Conservation (phyloP, 1,140 invertebrate genomes). For the Patella vulgata region DNA sequence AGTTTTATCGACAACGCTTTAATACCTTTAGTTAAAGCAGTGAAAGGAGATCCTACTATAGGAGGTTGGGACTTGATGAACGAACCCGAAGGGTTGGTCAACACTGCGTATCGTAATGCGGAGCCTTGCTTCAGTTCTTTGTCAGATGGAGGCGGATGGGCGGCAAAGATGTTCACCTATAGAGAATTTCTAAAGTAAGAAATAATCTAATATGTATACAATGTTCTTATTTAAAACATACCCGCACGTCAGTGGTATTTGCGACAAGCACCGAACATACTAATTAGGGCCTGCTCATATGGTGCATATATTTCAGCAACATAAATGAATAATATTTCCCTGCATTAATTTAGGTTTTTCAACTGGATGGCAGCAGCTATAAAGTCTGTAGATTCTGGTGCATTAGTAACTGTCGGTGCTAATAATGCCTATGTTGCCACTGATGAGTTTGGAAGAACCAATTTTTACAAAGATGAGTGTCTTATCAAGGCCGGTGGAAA, state of each 20-base stretch:
- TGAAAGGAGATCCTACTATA: conserved; percentile 59
- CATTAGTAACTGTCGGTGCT: conserved; percentile 20
- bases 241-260: too few relatives aligned
- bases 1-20: conserved; percentile 64
- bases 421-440: conserved; percentile 56
- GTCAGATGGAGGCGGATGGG: conserved; percentile 43
- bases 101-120: conserved; percentile 38
- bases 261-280: too few relatives aligned
- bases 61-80: conserved; percentile 66
- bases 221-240: not conserved
- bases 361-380: conserved; percentile 55
- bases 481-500: conserved; percentile 59
- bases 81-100: conserved; percentile 64
- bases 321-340: too few relatives aligned
- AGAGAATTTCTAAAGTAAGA: not conserved
- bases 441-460: conserved; percentile 59
- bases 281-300: too few relatives aligned
- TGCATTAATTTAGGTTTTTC: conserved; percentile 54
- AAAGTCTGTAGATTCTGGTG: not conserved
- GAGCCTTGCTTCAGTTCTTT: conserved; percentile 62
- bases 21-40: conserved; percentile 47
- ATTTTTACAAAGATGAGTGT: conserved; percentile 65
- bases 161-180: conserved; percentile 28
- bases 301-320: too few relatives aligned
- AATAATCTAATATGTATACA: not conserved